A percentile compares a stretch with the other conserved stretches of the same genome.
Evolutionary conservation across 2,888 invertebrate species (phyloP).

Genomic region (Priocnemis perturbator): DNA sequence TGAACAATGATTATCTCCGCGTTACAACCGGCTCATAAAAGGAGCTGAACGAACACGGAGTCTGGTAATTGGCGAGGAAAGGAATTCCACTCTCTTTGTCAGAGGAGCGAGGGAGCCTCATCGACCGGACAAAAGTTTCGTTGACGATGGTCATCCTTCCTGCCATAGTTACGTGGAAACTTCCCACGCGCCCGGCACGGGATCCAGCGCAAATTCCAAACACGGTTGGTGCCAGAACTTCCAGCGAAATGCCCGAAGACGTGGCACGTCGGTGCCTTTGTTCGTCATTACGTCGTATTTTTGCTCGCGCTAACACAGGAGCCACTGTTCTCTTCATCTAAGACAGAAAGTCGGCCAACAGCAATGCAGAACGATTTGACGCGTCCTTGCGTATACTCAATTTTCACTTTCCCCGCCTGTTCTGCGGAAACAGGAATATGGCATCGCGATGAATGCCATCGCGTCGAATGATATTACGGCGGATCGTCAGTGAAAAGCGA

Average conservation of each 20-base stretch:
- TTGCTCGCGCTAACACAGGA: neutral
- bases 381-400: neutral
- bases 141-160: conserved; percentile 30
- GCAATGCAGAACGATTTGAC: too few species aligned
- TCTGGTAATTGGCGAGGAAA: conserved; percentile 43
- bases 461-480: conserved; percentile 8
- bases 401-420: too few species aligned
- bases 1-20: conserved; percentile 45
- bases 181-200: conserved; percentile 4
- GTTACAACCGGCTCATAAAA: conserved; percentile 38
- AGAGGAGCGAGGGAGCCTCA: conserved; percentile 28
- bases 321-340: too few species aligned
- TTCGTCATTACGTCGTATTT: neutral
- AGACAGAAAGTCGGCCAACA: too few species aligned
- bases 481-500: neutral
- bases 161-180: conserved; percentile 25
- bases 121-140: conserved; percentile 41
- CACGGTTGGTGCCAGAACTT: too few species aligned
- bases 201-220: too few species aligned
- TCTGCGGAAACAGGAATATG: too few species aligned
- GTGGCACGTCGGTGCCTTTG: neutral
- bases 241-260: too few species aligned
- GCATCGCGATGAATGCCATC: conserved; percentile 16
- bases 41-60: conserved; percentile 21
- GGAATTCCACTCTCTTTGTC: conserved; percentile 39